Evolutionary conservation across 2,113 vertebrate genomes (phyloP), one percentile per base, ranked within the genome.

Genomic region (Etheostoma cragini): DNA sequence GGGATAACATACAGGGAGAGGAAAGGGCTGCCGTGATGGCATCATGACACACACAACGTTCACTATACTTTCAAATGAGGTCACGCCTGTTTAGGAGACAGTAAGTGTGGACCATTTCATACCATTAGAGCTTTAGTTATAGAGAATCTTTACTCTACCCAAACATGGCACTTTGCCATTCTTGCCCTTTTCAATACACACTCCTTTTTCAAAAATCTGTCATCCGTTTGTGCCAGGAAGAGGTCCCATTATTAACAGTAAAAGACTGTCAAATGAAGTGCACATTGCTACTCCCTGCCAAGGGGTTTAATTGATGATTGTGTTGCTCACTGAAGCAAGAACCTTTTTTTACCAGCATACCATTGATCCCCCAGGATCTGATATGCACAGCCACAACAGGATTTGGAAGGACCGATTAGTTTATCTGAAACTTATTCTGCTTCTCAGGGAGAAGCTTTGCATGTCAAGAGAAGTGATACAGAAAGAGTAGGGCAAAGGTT

Each of bases 271-370:
- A 78, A 86, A 76, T 68, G 58, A 80, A 62, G 70, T 21, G 60
- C 61, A 52, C 45, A 6, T 63, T 46, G 71, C 7, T 3, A 16
- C 62, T 81, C 33, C 42, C 68, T 71, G 69, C 60, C 70, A 76
- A 80, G 58, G 76, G 49, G 76, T 63, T 68, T 67, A 82, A 85
- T 60, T 74, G 87, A 82, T 92, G 87, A 89, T 78, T 13, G 35
- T 21, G 63, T 22, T 26, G 72, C 76, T 87, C 66, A 72, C 58
- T 61, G 65, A 65, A 38, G 67, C 60, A 47, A 52, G 49, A 71
- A 82, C 38, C 38, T 75, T 76, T 71, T 82, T 82, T 74, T 84
- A 76, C 77, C 75, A 54, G 76, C 74, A 60, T 76, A 78, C 76
- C 38, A 81, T 89, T 33, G 42, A 85, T 81, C 50, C 57, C 38